Conservation (phyloP, 2,888 invertebrate genomes). For the Temnothorax unifasciatus region DNA sequence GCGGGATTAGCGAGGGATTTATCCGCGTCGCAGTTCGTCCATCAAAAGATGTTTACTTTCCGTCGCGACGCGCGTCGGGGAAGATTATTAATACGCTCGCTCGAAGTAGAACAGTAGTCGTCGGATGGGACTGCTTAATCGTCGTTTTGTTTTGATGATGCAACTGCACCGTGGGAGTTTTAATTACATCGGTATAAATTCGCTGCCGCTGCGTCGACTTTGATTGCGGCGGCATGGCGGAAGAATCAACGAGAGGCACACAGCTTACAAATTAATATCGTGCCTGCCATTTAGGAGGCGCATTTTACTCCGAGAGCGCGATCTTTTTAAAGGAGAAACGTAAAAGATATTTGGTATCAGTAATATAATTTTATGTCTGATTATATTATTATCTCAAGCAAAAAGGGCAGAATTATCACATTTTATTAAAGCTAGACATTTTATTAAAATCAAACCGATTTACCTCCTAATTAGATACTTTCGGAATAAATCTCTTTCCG, state of each 20-base stretch:
- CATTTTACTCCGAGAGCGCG: neutral
- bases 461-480: neutral
- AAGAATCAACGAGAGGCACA: neutral
- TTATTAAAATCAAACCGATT: neutral
- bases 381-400: neutral
- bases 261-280: constrained; percentile 10
- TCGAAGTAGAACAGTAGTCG: constrained; percentile 31
- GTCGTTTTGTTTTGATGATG: constrained; percentile 38
- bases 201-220: neutral
- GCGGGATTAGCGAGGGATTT: constrained; percentile 9
- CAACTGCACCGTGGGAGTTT: constrained; percentile 27
- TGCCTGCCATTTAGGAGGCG: neutral
- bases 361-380: too few species aligned
- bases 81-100: constrained; percentile 38
- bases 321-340: neutral
- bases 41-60: constrained; percentile 50
- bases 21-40: constrained; percentile 4
- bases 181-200: constrained; percentile 41
- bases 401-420: neutral
- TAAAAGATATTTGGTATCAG: neutral
- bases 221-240: neutral
- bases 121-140: constrained; percentile 14
- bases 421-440: neutral
- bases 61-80: constrained; percentile 32
- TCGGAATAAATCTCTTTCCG: neutral